Evolutionary conservation across 2,888 invertebrate species (phyloP), one percentile per base, ranked within the genome.

Genomic region (Chalcis sispes): DNA sequence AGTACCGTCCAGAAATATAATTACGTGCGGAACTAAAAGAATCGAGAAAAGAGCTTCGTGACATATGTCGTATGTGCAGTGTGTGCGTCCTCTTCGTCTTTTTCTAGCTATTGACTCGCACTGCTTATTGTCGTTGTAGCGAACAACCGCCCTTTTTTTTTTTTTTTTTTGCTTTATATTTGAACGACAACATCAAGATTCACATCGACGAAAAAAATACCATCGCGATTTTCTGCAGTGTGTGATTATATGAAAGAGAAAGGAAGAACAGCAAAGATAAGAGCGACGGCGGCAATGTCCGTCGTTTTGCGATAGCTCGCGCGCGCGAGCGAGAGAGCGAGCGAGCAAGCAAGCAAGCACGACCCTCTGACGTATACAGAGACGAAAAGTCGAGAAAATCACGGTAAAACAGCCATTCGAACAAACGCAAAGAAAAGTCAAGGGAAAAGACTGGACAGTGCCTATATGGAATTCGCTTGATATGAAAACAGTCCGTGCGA

Each of bases 401-500:
- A 42, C 7, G 13, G 2, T 8, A 42, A 42, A 42, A 42, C 42
- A 13, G 42, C 8, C 32, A 8, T 32, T 8, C n/a, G 46, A 23
- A 27, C 23, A 23, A 62, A 7, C 29, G 27, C 42, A n/a, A 40
- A 2, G 23, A 46, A n/a, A 27, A n/a, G 7, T 29, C 64, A 32
- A 27, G 5, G 25, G 46, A 27, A 62, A 59, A 59, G 40, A 18
- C 32, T n/a, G n/a, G n/a, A n/a, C n/a, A n/a, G n/a, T 46, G 52
- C 23, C 52, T 62, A 54, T 62, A 62, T 71, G 62, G 65, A 72
- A 42, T 36, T 64, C 20, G 52, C n/a, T 8, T 40, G 61, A 52
- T 36, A 13, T 40, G 15, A 20, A 20, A 50, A 50, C 2, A 15
- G 15, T 46, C n/a, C 8, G 42, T 27, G 59, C 40, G 46, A 56